A percentile compares a stretch with the other conserved stretches of the same genome.
phyloP scores from a whole-genome alignment of 37 sponge, comb jelly and placozoan species.

The Cladorhizidae sp. region DNA sequence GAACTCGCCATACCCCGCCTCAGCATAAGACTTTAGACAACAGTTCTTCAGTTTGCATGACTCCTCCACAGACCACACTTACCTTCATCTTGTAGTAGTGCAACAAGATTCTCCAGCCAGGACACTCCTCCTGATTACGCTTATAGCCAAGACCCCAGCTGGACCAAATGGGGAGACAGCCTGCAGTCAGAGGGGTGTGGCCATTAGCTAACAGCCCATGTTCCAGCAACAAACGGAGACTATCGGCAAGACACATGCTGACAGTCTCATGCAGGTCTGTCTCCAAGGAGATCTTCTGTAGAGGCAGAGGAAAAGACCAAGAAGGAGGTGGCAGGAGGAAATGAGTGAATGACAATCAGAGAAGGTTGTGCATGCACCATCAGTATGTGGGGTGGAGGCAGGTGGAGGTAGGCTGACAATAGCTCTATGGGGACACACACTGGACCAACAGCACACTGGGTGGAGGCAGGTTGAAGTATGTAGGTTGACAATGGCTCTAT shows the following conservation, averaged over 20 bases:
- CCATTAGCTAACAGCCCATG: conserved; percentile 26
- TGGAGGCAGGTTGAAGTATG: no score
- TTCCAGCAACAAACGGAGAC: conserved; percentile 44
- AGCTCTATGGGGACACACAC: no score
- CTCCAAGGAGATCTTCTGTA: conserved; percentile 41
- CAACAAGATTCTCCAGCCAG: conserved; percentile 53
- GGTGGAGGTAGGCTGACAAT: no score
- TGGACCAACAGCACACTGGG: no score
- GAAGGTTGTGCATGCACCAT: no score
- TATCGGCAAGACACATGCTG: conserved; percentile 57
- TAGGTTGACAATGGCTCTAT: no score
- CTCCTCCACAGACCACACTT: not conserved
- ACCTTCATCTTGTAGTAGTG: conserved; percentile 61
- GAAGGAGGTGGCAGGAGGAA: not conserved
- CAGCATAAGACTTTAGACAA: no score
- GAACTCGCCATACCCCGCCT: not conserved
- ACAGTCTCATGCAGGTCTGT: conserved; percentile 60
- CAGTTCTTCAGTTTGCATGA: no score
- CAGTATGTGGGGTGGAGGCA: no score
- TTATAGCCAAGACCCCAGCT: not conserved
- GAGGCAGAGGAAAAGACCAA: not conserved
- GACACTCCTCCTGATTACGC: conserved; percentile 14
- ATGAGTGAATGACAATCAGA: no score
- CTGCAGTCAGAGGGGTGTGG: not conserved
- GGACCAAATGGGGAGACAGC: conserved; percentile 34